Conservation (phyloP, 64 coral and sea anemone species). For the Porites lutea region DNA sequence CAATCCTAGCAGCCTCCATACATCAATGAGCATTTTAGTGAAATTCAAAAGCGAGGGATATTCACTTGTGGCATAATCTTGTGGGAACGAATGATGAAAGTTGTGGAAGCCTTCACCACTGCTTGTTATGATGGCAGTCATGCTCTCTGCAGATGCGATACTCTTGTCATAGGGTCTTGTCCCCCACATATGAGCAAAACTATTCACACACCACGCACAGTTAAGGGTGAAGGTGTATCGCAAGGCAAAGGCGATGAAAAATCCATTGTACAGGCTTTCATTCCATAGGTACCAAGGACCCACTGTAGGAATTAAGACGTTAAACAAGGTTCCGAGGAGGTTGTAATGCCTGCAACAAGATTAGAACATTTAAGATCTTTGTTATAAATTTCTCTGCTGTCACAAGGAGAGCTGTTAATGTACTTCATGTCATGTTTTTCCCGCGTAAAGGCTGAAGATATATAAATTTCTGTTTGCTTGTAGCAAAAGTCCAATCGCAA, state of each 20-base stretch:
- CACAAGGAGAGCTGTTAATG: no score
- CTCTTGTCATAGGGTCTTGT: slow-evolving; percentile 66
- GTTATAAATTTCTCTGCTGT: background rate
- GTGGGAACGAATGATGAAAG: slow-evolving; percentile 80
- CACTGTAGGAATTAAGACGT: slow-evolving; percentile 50
- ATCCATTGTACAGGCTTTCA: slow-evolving; percentile 42
- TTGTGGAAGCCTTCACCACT: slow-evolving; percentile 74
- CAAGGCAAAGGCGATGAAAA: slow-evolving; percentile 62
- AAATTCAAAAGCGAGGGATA: slow-evolving; percentile 40
- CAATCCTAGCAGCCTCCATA: slow-evolving; percentile 22
- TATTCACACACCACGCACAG: slow-evolving; percentile 69
- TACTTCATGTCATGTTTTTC: no score
- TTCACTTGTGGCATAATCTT: slow-evolving; percentile 75
- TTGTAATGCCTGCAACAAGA: slow-evolving; percentile 67
- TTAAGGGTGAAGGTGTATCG: slow-evolving; percentile 61
- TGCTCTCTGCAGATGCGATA: slow-evolving; percentile 59
- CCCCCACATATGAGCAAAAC: slow-evolving; percentile 73
- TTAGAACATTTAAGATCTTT: background rate
- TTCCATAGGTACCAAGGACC: slow-evolving; percentile 66
- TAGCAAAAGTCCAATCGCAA: no score
- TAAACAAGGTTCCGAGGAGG: slow-evolving; percentile 13
- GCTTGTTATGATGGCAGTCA: background rate
- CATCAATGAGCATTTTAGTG: slow-evolving; percentile 37
- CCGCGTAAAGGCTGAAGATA: no score
- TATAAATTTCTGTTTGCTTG: no score